A percentile compares a stretch with the other conserved stretches of the same genome.
Conservation (phyloP, 2,113 vertebrate genomes). For the Morone saxatilis region DNA sequence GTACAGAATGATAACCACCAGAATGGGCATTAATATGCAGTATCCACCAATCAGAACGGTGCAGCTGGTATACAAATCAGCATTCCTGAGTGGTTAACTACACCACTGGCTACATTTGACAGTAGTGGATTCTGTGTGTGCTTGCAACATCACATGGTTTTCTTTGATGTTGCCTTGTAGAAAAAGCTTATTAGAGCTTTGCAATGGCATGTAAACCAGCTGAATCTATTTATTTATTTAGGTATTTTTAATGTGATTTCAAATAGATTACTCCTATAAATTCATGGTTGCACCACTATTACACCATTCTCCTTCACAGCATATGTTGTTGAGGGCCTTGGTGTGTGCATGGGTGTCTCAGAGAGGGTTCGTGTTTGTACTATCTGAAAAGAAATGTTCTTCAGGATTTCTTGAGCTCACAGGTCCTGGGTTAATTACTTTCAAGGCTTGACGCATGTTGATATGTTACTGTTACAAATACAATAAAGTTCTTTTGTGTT, state of each 20-base stretch:
- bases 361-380: background rate
- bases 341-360: slow-evolving; percentile 1
- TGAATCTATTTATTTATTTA: slow-evolving; percentile 12
- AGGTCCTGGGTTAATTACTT: slow-evolving; percentile 20
- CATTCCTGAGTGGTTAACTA: slow-evolving; percentile 19
- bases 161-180: slow-evolving; percentile 13
- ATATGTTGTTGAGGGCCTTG: background rate
- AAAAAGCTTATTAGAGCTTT: background rate
- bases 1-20: slow-evolving; percentile 54
- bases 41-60: slow-evolving; percentile 50
- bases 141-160: background rate
- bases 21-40: slow-evolving; percentile 54
- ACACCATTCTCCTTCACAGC: background rate
- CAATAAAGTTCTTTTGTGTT: background rate
- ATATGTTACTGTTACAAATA: slow-evolving; percentile 1
- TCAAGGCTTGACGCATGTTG: background rate
- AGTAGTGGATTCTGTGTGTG: slow-evolving; percentile 9
- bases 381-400: slow-evolving; percentile 18
- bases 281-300: slow-evolving; percentile 27
- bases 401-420: slow-evolving; percentile 20
- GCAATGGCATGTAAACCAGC: slow-evolving; percentile 1
- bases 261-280: slow-evolving; percentile 10
- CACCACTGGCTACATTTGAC: slow-evolving; percentile 22
- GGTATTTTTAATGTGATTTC: slow-evolving; percentile 21
- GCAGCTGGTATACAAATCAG: slow-evolving; percentile 44